These are phyloP conservation scores for Jordanella pulchra DNA, from an alignment of 2,797 vertebrate species.

Conservation along the genomic window DNA sequence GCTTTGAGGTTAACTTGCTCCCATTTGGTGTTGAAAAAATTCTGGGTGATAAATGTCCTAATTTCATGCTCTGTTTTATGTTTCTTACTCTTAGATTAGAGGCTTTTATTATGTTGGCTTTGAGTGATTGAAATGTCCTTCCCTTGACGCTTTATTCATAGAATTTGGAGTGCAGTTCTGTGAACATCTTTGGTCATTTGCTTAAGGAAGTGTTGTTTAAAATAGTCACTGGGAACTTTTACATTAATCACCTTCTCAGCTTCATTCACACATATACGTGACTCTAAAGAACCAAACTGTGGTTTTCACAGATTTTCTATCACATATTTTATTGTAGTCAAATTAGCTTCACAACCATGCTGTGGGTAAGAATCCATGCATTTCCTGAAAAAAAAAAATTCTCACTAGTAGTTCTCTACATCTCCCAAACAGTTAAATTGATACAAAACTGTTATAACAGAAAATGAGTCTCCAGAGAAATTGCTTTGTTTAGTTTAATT, in stretches of 20 bases:
- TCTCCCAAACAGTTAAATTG: neutral
- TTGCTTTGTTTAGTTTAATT: neutral
- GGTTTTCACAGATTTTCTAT: neutral
- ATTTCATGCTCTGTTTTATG: slow-evolving; percentile 70
- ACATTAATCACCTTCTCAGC: neutral
- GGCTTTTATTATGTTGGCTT: slow-evolving; percentile 57
- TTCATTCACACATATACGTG: neutral
- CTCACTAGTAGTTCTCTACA: neutral
- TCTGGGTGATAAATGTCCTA: slow-evolving; percentile 63
- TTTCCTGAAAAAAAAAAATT: neutral
- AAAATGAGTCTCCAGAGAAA: neutral
- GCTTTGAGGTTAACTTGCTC: slow-evolving; percentile 75
- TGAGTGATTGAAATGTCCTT: slow-evolving; percentile 59
- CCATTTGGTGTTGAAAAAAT: slow-evolving; percentile 58
- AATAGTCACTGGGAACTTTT: neutral
- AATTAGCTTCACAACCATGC: neutral
- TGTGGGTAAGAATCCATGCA: neutral
- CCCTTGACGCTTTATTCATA: slow-evolving; percentile 28
- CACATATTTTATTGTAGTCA: neutral
- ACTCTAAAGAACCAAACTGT: neutral
- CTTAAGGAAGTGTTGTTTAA: neutral
- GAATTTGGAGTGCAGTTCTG: slow-evolving; percentile 6
- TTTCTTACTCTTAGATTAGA: slow-evolving; percentile 71
- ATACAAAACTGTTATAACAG: neutral
- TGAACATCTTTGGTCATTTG: neutral